Base-by-base conservation (phyloP, 2,797 vertebrate genomes). In the Avahi laniger region DNA sequence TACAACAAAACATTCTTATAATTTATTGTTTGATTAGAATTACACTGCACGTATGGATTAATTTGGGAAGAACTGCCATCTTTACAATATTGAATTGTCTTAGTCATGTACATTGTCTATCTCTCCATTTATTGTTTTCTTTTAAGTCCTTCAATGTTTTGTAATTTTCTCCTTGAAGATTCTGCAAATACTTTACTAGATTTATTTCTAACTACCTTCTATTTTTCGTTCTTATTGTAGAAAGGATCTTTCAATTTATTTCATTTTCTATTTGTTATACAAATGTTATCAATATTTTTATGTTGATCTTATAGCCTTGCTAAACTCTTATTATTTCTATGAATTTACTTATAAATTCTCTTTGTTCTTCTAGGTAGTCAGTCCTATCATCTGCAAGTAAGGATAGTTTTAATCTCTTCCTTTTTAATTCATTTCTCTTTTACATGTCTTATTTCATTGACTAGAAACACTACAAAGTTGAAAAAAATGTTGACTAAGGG, bases 241-340 rank as follows among this genome's bases (percentile, higher is more conserved):
- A 82, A 86, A 28, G 18, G 12, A 20, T 67, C 14, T 69, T 91
- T 81, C 2, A 5, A 75, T 30, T n/a, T 67, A 67, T 67, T 73
- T n/a, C 30, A 67, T 48, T 90, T 93, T 86, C 48, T 95, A 33
- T 90, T 80, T 61, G 80, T 67, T 93, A 67, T 7, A 61, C 24
- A 69, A 85, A 91, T 59, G 22, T 13, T 85, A 43, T 79, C 35
- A 18, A 61, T 69, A 93, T 86, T 96, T 69, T 90, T 46, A 86
- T 76, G 13, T 81, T 69, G 48, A 26, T 59, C 59, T 96, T 75
- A 61, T 15, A 81, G 41, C 41, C 43, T 79, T 89, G 43, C 24
- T 70, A 78, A 89, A 48, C 38, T 81, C 46, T 91, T 18, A 75
- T 75, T 92, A 43, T 88, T 83, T 89, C 33, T 79, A 65, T 65